Percentiles rank a stretch among this genome's conserved stretches.
Evolutionary conservation across 2,113 vertebrate species (phyloP).

Genomic region (Upupa epops): DNA sequence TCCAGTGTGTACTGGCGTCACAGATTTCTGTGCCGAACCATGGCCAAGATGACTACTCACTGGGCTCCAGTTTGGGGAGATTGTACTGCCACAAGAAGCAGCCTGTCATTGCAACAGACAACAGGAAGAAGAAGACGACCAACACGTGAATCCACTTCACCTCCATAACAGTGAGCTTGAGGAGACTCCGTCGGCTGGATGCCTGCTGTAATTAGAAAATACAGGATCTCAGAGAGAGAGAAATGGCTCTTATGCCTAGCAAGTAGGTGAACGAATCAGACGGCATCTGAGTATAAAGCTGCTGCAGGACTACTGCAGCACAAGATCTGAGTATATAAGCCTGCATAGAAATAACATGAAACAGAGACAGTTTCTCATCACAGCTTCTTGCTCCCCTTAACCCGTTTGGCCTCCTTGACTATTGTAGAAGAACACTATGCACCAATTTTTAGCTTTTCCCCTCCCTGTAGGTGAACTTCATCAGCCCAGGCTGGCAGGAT

Average conservation of each 20-base stretch:
- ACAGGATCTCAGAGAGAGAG: not conserved
- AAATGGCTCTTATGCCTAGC: not conserved
- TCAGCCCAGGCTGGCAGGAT: not conserved
- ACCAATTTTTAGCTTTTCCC: not conserved
- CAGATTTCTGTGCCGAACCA: not conserved
- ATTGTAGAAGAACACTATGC: not conserved
- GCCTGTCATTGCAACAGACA: conserved; percentile 82
- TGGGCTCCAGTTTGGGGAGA: conserved; percentile 73
- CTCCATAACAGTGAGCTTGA: conserved; percentile 64
- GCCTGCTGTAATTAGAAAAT: not conserved
- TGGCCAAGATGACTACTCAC: conserved; percentile 49
- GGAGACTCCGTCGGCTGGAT: conserved; percentile 57
- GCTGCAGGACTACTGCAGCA: not conserved
- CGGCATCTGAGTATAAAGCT: not conserved
- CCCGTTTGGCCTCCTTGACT: not conserved
- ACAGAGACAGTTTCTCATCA: not conserved
- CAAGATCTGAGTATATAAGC: not conserved
- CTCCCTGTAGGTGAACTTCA: not conserved
- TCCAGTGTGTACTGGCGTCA: not conserved
- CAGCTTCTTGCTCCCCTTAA: too few relatives aligned
- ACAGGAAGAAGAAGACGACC: conserved; percentile 80
- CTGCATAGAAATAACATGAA: not conserved
- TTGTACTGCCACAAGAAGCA: conserved; percentile 89
- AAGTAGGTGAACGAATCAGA: not conserved
- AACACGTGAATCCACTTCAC: conserved; percentile 77